Evolutionary conservation across 2,113 vertebrate species (phyloP).

Genomic region (Octodon degus): DNA sequence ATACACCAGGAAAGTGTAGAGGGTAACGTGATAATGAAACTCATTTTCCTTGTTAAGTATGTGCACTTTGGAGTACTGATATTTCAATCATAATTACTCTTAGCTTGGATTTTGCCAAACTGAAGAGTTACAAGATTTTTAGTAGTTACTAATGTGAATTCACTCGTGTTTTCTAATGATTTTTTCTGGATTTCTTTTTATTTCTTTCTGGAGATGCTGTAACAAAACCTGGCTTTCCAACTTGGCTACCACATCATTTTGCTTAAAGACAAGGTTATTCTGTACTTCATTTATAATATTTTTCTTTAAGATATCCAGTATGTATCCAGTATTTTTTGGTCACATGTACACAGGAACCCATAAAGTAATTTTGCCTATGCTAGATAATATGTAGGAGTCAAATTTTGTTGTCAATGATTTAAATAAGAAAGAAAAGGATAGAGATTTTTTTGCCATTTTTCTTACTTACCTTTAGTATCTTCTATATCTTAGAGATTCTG

Average conservation of each 20-base stretch:
- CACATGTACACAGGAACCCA: background rate
- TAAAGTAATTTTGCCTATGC: constrained; percentile 37
- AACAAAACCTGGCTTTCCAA: background rate
- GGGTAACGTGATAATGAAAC: background rate
- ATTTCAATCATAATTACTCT: background rate
- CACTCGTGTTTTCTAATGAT: background rate
- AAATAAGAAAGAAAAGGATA: background rate
- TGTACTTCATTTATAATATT: background rate
- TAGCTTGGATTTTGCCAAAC: background rate
- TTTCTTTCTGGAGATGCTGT: background rate
- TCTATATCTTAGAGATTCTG: background rate
- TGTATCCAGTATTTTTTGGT: background rate
- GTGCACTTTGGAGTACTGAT: background rate
- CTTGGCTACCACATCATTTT: background rate
- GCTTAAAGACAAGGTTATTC: background rate
- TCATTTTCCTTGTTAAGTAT: background rate
- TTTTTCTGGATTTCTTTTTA: background rate
- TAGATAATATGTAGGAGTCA: constrained; percentile 8
- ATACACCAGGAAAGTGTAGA: background rate
- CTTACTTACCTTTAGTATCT: constrained; percentile 4
- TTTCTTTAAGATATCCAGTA: constrained; percentile 3
- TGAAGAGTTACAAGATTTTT: background rate
- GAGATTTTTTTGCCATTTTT: background rate
- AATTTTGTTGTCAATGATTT: constrained; percentile 2
- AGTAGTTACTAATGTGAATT: background rate